phyloP scores from a whole-genome alignment of 2,888 invertebrate species.

The Sesia apiformis region DNA sequence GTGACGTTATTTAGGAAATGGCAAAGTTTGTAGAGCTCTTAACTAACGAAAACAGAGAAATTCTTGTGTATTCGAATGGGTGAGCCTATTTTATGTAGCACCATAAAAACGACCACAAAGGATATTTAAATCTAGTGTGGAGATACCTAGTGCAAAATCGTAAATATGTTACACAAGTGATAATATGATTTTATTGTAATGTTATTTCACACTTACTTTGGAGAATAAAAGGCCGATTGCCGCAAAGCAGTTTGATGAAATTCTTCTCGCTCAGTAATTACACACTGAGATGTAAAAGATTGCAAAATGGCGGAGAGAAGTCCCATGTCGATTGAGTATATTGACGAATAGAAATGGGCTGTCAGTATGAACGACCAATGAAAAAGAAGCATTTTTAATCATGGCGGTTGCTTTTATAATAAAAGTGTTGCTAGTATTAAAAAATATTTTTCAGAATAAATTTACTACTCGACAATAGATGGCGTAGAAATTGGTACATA shows the following conservation, averaged over 20 bases:
- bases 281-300: conserved; percentile 2
- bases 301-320: conserved; percentile 47
- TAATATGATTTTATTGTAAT: not conserved
- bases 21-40: conserved; percentile 48
- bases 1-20: not conserved
- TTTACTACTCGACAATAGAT: conserved; percentile 15
- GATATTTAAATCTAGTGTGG: conserved; percentile 58
- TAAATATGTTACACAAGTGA: not conserved
- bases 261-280: conserved; percentile 11
- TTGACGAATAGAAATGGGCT: conserved; percentile 1
- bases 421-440: conserved; percentile 35
- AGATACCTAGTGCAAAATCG: conserved; percentile 75
- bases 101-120: conserved; percentile 76
- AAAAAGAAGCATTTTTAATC: conserved; percentile 41
- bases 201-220: not conserved
- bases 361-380: conserved; percentile 43
- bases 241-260: conserved; percentile 53
- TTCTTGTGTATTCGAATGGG: conserved; percentile 66
- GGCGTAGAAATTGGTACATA: conserved; percentile 2
- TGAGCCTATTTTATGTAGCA: conserved; percentile 68
- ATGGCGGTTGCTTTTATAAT: conserved; percentile 49
- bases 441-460: conserved; percentile 7
- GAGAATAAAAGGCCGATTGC: conserved; percentile 34
- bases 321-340: not conserved
- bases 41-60: conserved; percentile 66